Evolutionary conservation across 2,113 vertebrate species (phyloP).

Genomic region (Uria lomvia): DNA sequence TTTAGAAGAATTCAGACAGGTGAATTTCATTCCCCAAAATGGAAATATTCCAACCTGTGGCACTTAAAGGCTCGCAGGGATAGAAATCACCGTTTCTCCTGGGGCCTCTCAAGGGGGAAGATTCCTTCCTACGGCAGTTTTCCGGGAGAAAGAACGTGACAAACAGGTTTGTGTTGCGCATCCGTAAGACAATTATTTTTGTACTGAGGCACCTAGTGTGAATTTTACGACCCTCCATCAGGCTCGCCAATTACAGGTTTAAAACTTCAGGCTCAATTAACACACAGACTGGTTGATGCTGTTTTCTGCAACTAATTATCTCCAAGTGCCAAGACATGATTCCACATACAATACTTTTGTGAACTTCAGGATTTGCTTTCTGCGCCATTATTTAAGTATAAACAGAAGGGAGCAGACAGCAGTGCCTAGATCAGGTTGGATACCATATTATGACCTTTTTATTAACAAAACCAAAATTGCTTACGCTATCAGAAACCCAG

Average conservation of each 20-base stretch:
- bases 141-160: background rate
- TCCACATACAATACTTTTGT: background rate
- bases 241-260: background rate
- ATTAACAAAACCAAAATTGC: background rate
- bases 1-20: background rate
- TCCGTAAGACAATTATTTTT: background rate
- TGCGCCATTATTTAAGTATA: background rate
- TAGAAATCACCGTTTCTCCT: background rate
- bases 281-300: background rate
- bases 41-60: background rate
- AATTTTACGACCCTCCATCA: background rate
- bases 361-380: conserved; percentile 31
- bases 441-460: conserved; percentile 16
- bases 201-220: background rate
- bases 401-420: background rate
- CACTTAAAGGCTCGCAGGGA: background rate
- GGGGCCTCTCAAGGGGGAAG: background rate
- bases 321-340: background rate
- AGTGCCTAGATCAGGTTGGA: background rate
- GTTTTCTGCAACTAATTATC: conserved; percentile 31
- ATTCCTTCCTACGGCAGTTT: background rate
- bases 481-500: background rate
- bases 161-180: background rate
- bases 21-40: background rate
- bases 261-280: conserved; percentile 49